These are phyloP conservation scores for Equus przewalskii DNA, from an alignment of 2,113 vertebrate species.

Conservation along the genomic window DNA sequence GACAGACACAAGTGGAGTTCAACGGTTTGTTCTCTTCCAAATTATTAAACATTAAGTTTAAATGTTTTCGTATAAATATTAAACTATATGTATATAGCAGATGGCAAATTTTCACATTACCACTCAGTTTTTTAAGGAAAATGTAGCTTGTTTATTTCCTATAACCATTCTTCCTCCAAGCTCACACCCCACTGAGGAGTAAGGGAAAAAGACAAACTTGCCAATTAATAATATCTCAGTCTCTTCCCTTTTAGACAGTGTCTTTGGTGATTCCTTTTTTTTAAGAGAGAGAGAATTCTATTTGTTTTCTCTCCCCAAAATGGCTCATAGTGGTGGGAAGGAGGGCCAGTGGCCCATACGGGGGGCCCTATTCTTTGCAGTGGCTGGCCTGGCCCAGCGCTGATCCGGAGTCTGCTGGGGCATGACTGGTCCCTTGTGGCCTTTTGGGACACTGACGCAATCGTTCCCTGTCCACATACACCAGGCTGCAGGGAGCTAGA, in stretches of 20 bases:
- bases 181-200: neutral
- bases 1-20: conserved; percentile 59
- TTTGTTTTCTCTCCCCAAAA: neutral
- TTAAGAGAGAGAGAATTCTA: neutral
- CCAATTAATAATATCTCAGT: neutral
- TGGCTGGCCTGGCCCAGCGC: neutral
- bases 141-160: neutral
- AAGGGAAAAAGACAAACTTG: neutral
- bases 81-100: conserved; percentile 46
- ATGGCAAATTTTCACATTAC: neutral
- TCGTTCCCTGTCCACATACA: neutral
- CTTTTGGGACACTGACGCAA: neutral
- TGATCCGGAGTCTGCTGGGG: neutral
- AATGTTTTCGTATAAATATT: conserved; percentile 74
- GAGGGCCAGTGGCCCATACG: neutral
- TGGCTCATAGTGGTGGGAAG: neutral
- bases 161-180: neutral
- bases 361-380: neutral
- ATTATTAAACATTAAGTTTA: conserved; percentile 76
- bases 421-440: neutral
- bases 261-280: neutral
- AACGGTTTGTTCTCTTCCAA: conserved; percentile 69
- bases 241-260: neutral
- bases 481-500: neutral
- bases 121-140: conserved; percentile 44